Evolutionary conservation across 2,113 vertebrate species (phyloP).

Genomic region (Phoxinus phoxinus): DNA sequence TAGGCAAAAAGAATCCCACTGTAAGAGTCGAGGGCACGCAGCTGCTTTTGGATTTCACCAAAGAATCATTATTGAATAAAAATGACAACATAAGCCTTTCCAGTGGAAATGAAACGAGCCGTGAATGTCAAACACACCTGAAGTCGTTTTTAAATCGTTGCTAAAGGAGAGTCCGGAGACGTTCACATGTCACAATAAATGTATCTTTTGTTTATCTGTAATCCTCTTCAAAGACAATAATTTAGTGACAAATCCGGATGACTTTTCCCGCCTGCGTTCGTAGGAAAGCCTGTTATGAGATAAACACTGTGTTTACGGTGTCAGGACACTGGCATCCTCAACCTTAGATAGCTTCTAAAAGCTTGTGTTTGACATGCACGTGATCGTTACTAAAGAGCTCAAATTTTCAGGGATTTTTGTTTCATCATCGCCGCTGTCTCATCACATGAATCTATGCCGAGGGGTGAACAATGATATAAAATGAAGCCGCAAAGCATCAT

Average conservation of each 20-base stretch:
- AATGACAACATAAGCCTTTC: not conserved
- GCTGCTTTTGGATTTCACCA: not conserved
- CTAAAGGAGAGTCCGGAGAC: not conserved
- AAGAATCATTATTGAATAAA: not conserved
- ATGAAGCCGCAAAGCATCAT: not conserved
- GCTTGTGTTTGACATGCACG: not conserved
- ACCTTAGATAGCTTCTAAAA: slow-evolving; percentile 26
- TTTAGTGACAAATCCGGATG: not conserved
- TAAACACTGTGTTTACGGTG: slow-evolving; percentile 43
- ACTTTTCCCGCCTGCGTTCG: not conserved
- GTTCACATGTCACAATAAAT: not conserved
- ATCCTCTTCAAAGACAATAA: slow-evolving; percentile 3
- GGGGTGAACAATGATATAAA: not conserved
- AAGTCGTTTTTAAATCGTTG: not conserved
- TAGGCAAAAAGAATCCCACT: not conserved
- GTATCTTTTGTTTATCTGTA: slow-evolving; percentile 19
- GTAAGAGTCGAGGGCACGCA: not conserved
- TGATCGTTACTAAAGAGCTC: not conserved
- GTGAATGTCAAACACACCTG: not conserved
- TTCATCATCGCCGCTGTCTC: not conserved
- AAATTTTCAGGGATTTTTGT: not conserved
- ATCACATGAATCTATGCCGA: not conserved
- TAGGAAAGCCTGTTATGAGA: slow-evolving; percentile 33
- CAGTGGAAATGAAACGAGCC: not conserved
- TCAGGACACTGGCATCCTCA: slow-evolving; percentile 27